phyloP scores from a whole-genome alignment of 2,113 vertebrate species.

The Hypocryptadius cinnamomeus region DNA sequence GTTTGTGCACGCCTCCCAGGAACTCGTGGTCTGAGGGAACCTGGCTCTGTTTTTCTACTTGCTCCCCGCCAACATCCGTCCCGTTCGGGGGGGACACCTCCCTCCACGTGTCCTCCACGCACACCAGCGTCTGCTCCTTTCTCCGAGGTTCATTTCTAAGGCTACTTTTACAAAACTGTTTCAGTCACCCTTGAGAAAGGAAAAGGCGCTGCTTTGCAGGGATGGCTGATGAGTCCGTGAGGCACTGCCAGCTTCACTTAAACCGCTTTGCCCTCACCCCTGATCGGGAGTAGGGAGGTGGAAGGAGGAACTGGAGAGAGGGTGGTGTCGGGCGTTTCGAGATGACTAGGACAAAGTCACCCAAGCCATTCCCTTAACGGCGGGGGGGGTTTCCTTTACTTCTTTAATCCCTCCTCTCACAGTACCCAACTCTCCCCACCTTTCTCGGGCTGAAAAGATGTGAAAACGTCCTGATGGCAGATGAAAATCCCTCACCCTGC shows the following conservation, averaged over 20 bases:
- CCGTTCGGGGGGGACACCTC: background rate
- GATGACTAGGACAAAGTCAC: background rate
- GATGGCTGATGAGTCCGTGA: background rate
- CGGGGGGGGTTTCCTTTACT: background rate
- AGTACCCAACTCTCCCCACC: background rate
- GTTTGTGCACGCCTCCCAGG: background rate
- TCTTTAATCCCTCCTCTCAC: background rate
- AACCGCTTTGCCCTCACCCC: background rate
- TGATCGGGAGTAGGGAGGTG: accelerated
- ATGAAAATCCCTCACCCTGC: background rate
- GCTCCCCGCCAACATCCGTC: accelerated
- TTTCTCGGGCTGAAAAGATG: background rate
- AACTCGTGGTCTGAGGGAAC: background rate
- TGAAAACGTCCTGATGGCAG: background rate
- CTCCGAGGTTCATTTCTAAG: background rate
- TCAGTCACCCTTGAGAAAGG: background rate
- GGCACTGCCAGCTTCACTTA: background rate
- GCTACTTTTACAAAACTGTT: background rate
- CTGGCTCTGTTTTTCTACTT: background rate
- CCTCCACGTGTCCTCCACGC: background rate
- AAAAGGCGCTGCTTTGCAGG: background rate
- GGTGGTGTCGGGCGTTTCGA: background rate
- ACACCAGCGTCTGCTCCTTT: background rate
- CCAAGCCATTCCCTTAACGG: background rate
- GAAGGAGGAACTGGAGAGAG: background rate